Conservation (phyloP, 2,797 vertebrate genomes). For the Botia almorhae region DNA sequence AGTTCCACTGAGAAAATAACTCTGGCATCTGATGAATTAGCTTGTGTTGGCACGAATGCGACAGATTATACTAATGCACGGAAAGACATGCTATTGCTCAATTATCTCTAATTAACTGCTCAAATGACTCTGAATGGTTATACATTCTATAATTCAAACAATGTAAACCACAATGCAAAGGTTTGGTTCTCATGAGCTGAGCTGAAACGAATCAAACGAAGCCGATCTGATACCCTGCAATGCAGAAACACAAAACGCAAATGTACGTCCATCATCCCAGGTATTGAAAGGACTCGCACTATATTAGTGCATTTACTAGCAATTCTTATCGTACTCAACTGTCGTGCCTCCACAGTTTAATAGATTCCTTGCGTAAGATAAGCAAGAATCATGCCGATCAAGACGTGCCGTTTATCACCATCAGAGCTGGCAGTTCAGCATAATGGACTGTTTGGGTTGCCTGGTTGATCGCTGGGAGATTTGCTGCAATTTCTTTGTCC, state of each 20-base stretch:
- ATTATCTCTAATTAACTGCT: slow-evolving; percentile 48
- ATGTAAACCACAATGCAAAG: slow-evolving; percentile 29
- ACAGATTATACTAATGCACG: slow-evolving; percentile 46
- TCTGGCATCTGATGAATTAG: slow-evolving; percentile 49
- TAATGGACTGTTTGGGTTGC: slow-evolving; percentile 21
- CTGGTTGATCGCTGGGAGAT: neutral
- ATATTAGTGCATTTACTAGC: slow-evolving; percentile 27
- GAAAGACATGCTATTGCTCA: slow-evolving; percentile 46
- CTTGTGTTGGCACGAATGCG: slow-evolving; percentile 36
- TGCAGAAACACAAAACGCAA: neutral
- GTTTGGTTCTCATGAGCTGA: slow-evolving; percentile 1
- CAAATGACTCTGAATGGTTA: slow-evolving; percentile 37
- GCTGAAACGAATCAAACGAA: neutral
- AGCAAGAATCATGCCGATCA: neutral
- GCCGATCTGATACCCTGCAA: neutral
- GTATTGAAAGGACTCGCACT: slow-evolving; percentile 21
- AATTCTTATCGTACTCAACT: neutral
- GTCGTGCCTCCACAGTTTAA: slow-evolving; percentile 21
- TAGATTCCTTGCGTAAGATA: neutral
- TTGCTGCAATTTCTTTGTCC: slow-evolving; percentile 5
- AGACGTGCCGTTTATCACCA: neutral
- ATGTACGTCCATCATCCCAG: neutral
- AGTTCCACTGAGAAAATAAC: slow-evolving; percentile 29
- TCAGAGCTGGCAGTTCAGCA: neutral
- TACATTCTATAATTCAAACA: slow-evolving; percentile 32